Evolutionary conservation across 1,140 invertebrate genomes (phyloP), one percentile per base, ranked within the genome.

Genomic region (Brachionus paranguensis): DNA sequence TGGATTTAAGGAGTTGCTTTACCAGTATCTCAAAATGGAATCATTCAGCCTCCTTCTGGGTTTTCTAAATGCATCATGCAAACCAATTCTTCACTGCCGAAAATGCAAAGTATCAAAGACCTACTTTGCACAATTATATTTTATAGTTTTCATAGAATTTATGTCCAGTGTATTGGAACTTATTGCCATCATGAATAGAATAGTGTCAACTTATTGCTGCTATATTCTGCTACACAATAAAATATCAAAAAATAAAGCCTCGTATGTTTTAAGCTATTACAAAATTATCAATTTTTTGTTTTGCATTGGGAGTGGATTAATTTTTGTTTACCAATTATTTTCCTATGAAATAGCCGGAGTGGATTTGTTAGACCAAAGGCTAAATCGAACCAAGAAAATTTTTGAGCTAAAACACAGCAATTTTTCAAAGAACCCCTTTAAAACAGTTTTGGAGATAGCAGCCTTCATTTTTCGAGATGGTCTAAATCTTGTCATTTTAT

Each of bases 11-110:
- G 33, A 74, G 20, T 5, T 74, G 5, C 20, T 74, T 8, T 74
- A 74, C 37, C 33, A 74, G 17, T 74, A 74, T 45, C 41, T 74
- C 8, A 74, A 74, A 47, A 74, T 74, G 37, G 70, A 74, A 43
- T 74, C 70, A 45, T 45, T 74, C 17, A 45, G 17, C 12, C 11
- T 74, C 8, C 20, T 74, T 2, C 17, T 74, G 5, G 41, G 7
- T 11, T 45, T 41, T 1, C 20, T 74, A 43, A 74, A 17, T 43
- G 41, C 37, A 43, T n/a, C 70, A 17, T 43, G 43, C 14, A 74
- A 74, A 20, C 70, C 70, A n/a, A 74, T 74, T 45, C 24, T 43
- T 45, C 41, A 43, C 24, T 74, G 70, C n/a, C 0, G 17, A 17
- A 43, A 37, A 45, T 74, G 70, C 45, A 20, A 47, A 43, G 11